These are phyloP conservation scores for Matsumyia berberina DNA, from an alignment of 2,888 invertebrate species.

Conservation along the genomic window DNA sequence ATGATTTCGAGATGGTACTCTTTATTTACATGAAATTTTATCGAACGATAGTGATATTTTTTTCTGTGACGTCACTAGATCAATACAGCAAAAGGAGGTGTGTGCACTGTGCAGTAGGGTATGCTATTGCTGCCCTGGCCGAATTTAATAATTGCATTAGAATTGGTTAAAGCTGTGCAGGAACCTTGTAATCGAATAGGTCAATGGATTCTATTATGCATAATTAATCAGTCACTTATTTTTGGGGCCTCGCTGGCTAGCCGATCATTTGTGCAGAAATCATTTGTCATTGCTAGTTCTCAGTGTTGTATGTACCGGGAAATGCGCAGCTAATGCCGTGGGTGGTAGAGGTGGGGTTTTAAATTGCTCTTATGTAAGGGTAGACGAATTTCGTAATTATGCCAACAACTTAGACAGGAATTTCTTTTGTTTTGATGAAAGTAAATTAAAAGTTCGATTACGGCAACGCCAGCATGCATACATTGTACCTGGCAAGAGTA, in stretches of 20 bases:
- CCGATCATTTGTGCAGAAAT: conserved; percentile 8
- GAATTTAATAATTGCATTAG: conserved; percentile 33
- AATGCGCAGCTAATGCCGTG: conserved; percentile 55
- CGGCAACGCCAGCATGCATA: neutral
- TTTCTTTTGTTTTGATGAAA: conserved; percentile 45
- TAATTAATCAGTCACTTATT: neutral
- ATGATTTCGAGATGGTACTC: conserved; percentile 29
- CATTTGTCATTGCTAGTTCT: conserved; percentile 1
- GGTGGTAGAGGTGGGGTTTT: conserved; percentile 31
- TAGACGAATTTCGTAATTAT: conserved; percentile 46
- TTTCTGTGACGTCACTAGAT: conserved; percentile 64
- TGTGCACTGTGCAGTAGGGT: conserved; percentile 30
- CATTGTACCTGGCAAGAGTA: conserved; percentile 11
- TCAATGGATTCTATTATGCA: neutral
- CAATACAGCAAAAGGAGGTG: conserved; percentile 69
- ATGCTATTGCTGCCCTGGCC: conserved; percentile 14
- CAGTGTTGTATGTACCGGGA: conserved; percentile 12
- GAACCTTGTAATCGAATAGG: neutral
- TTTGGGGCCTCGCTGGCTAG: conserved; percentile 2
- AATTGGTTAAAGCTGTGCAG: neutral
- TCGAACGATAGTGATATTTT: conserved; percentile 32
- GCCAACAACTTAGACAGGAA: conserved; percentile 51
- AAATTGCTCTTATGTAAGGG: conserved; percentile 62
- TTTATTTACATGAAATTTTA: conserved; percentile 43
- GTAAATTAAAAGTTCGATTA: conserved; percentile 1